These are phyloP conservation scores for Dryomyza anilis DNA, from an alignment of 2,888 invertebrate genomes.

Conservation along the genomic window DNA sequence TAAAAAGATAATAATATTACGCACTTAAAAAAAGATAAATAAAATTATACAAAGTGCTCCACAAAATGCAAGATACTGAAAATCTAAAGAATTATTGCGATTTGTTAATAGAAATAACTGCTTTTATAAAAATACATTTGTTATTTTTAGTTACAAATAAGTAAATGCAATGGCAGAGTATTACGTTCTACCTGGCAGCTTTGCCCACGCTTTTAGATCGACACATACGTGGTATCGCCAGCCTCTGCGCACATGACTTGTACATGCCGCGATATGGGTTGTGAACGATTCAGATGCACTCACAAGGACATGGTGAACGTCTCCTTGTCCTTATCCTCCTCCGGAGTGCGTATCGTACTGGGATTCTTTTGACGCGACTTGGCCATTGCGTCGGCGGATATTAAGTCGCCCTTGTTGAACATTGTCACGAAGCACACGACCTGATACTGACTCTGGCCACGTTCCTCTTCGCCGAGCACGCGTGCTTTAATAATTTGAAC, in stretches of 20 bases:
- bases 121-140: too few species aligned
- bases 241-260: constrained; percentile 79
- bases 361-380: constrained; percentile 91
- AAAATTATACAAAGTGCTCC: too few species aligned
- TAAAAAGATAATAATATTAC: too few species aligned
- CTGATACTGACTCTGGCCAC: constrained; percentile 86
- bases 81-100: too few species aligned
- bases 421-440: constrained; percentile 90
- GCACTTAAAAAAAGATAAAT: too few species aligned
- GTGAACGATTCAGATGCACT: constrained; percentile 72
- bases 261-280: constrained; percentile 76
- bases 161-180: too few species aligned
- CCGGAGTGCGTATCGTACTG: constrained; percentile 84
- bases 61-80: too few species aligned
- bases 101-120: too few species aligned
- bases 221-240: constrained; percentile 76
- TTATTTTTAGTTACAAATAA: too few species aligned
- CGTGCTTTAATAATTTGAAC: constrained; percentile 89
- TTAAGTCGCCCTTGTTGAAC: constrained; percentile 90
- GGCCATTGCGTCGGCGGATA: constrained; percentile 95
- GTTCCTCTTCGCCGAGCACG: constrained; percentile 89
- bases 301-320: constrained; percentile 84
- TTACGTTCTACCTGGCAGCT: constrained; percentile 79
- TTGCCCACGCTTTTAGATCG: constrained; percentile 81
- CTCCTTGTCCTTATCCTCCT: constrained; percentile 85